Conservation (phyloP, 2,797 vertebrate species). For the Acomys russatus region DNA sequence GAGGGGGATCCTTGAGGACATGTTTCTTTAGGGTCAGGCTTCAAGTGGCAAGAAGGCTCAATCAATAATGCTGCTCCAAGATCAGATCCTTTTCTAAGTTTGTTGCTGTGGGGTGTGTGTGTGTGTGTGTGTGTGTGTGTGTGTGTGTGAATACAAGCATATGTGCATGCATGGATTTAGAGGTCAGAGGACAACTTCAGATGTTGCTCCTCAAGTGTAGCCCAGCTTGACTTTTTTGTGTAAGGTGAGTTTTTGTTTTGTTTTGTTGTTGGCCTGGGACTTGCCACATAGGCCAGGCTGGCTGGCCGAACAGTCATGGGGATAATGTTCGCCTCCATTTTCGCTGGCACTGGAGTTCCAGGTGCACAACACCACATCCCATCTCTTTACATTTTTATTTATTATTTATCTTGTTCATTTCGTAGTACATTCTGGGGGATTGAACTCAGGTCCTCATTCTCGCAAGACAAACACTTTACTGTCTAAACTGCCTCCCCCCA, state of each 20-base stretch:
- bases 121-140: not conserved
- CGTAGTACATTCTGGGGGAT: not conserved
- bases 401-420: not conserved
- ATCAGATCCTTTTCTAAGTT: not conserved
- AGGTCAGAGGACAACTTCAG: not conserved
- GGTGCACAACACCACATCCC: no score
- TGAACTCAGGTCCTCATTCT: not conserved
- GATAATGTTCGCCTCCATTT: fast-evolving
- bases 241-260: not conserved
- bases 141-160: not conserved
- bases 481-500: no score
- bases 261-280: not conserved
- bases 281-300: not conserved
- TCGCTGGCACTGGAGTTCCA: not conserved
- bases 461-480: not conserved
- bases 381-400: not conserved
- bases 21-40: not conserved
- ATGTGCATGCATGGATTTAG: not conserved
- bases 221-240: not conserved
- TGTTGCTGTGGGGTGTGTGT: not conserved
- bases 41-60: not conserved
- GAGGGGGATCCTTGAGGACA: not conserved
- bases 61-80: not conserved
- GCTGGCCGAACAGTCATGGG: not conserved
- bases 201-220: not conserved